Conservation (phyloP, 1,140 invertebrate species). For the Lucilia sericata region DNA sequence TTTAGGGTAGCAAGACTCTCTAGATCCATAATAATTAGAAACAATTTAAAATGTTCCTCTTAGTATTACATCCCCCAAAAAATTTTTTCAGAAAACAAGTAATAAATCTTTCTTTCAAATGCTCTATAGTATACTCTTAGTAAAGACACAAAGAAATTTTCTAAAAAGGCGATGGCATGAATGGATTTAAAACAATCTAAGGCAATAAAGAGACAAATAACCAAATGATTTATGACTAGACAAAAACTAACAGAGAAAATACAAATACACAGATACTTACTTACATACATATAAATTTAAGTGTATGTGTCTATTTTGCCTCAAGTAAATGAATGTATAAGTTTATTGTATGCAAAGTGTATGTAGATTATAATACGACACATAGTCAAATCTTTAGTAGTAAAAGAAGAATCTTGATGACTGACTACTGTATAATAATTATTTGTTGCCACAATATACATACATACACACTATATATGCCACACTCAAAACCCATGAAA, state of each 20-base stretch:
- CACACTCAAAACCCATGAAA: background rate
- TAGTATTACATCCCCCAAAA: background rate
- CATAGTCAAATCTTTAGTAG: background rate
- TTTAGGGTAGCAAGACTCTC: too few relatives aligned
- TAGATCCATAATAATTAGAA: too few relatives aligned
- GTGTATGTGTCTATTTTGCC: background rate
- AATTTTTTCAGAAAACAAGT: background rate
- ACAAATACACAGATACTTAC: background rate
- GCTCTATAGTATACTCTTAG: background rate
- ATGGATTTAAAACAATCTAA: conserved; percentile 33
- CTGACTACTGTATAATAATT: background rate
- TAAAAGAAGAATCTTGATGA: conserved; percentile 5
- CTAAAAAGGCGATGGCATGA: conserved; percentile 36
- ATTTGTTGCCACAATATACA: background rate
- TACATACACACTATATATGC: background rate
- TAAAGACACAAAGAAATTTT: conserved; percentile 29
- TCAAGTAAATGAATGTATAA: too few relatives aligned
- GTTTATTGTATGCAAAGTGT: too few relatives aligned
- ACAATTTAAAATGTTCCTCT: background rate
- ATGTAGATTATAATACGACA: too few relatives aligned
- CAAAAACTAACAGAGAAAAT: background rate
- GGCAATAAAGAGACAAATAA: conserved; percentile 41
- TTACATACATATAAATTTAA: background rate
- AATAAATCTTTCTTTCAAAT: conserved; percentile 18
- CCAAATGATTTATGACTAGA: conserved; percentile 32